phyloP scores from a whole-genome alignment of 1,140 invertebrate species.

The Drosophila lini region DNA sequence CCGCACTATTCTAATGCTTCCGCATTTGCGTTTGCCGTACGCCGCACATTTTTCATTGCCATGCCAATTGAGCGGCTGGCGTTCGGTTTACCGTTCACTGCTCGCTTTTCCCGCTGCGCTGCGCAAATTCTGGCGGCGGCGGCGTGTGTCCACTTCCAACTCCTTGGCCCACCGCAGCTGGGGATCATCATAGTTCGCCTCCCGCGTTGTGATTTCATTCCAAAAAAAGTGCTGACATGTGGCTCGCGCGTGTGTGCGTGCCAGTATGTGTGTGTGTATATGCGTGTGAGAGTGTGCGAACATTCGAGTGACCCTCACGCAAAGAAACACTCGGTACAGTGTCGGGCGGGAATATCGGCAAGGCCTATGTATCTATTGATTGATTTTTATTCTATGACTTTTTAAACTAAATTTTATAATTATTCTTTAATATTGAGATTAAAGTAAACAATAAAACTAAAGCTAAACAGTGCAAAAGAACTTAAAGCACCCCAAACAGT shows the following conservation, averaged over 20 bases:
- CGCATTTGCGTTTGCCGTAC: slow-evolving; percentile 21
- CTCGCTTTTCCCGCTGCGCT: slow-evolving; percentile 16
- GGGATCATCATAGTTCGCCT: slow-evolving; percentile 6
- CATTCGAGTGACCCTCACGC: slow-evolving; percentile 41
- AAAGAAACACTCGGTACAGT: slow-evolving; percentile 20
- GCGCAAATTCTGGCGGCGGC: slow-evolving; percentile 41
- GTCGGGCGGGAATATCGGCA: not conserved
- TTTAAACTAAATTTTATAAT: not conserved
- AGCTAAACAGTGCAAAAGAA: not conserved
- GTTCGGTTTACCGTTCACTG: slow-evolving; percentile 5
- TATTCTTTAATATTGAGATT: not conserved
- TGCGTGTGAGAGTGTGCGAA: slow-evolving; percentile 4
- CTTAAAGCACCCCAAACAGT: too few species aligned
- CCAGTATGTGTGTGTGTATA: slow-evolving; percentile 1
- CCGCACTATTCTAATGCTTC: slow-evolving; percentile 41
- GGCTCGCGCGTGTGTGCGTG: not conserved
- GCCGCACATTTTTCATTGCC: slow-evolving; percentile 27
- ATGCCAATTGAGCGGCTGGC: slow-evolving; percentile 34
- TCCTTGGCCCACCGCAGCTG: slow-evolving; percentile 11
- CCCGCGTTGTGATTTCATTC: slow-evolving; percentile 31
- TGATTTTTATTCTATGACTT: too few species aligned
- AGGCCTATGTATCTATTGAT: too few species aligned
- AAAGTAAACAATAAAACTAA: not conserved
- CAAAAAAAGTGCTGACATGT: slow-evolving; percentile 11
- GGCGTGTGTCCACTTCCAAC: slow-evolving; percentile 4